A percentile compares a stretch with the other conserved stretches of the same genome.
phyloP scores from a whole-genome alignment of 37 sponge, comb jelly and placozoan species.

The Eunapius fragilis region DNA sequence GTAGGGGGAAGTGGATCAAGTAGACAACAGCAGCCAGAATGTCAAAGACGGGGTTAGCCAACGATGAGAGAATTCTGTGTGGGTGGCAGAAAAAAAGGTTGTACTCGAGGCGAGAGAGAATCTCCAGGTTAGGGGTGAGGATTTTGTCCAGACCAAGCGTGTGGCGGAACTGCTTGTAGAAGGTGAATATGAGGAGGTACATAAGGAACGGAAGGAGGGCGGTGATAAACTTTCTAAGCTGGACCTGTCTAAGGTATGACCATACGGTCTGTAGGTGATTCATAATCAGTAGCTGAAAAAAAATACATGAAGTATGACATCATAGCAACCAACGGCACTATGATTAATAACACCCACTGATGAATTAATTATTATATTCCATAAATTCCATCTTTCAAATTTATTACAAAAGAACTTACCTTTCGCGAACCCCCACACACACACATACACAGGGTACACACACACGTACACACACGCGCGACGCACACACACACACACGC shows the following conservation, averaged over 20 bases:
- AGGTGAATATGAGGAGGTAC: conserved; percentile 68
- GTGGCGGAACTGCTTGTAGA: conserved; percentile 44
- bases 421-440: too few species aligned
- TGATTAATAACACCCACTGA: too few species aligned
- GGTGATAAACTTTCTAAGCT: conserved; percentile 27
- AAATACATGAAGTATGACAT: background rate
- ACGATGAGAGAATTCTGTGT: conserved; percentile 72
- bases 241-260: conserved; percentile 13
- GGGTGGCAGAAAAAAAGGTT: conserved; percentile 73
- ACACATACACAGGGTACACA: too few species aligned
- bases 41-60: conserved; percentile 76
- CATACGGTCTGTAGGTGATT: background rate
- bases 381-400: too few species aligned
- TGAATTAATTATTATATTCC: too few species aligned
- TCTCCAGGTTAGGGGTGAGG: conserved; percentile 35
- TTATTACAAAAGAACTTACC: too few species aligned
- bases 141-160: conserved; percentile 30
- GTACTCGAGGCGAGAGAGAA: conserved; percentile 66
- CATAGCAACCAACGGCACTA: too few species aligned
- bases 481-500: too few species aligned
- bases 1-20: conserved; percentile 83
- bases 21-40: conserved; percentile 85
- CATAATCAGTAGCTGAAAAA: conserved; percentile 22
- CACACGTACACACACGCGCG: too few species aligned
- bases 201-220: conserved; percentile 45